Percentiles rank a stretch among this genome's conserved stretches.
These are phyloP conservation scores for Malurus alboscapulatus DNA, from an alignment of 2,113 vertebrate species.

Conservation along the genomic window DNA sequence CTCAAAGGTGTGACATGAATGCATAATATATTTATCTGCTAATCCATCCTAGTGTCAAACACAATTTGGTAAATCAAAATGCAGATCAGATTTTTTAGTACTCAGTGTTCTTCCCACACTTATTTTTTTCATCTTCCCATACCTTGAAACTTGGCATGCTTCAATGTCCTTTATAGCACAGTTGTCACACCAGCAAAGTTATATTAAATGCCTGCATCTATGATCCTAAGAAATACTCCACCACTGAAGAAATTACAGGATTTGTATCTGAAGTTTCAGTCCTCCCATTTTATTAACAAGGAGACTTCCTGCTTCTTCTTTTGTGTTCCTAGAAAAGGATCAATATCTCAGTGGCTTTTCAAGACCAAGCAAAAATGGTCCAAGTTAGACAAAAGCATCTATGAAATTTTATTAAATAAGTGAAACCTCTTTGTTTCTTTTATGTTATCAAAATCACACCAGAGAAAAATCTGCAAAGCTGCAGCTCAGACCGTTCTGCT, in stretches of 20 bases:
- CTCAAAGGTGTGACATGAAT: not conserved
- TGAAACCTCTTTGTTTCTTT: not conserved
- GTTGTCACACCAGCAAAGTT: not conserved
- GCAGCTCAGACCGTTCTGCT: not conserved
- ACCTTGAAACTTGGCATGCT: not conserved
- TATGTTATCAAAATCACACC: not conserved
- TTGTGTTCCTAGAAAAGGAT: not conserved
- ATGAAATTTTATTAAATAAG: not conserved
- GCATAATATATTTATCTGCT: not conserved
- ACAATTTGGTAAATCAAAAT: not conserved
- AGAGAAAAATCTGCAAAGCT: not conserved
- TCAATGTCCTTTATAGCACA: not conserved
- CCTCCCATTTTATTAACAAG: not conserved
- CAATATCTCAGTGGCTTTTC: not conserved
- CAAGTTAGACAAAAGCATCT: not conserved
- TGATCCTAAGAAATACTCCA: not conserved
- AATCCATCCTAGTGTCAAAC: not conserved
- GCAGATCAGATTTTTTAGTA: not conserved
- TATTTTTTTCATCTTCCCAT: not conserved
- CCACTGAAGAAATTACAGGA: not conserved
- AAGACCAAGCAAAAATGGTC: not conserved
- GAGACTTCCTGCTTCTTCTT: not conserved
- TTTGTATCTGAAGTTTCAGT: not conserved
- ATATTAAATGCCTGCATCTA: not conserved
- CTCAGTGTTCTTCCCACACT: accelerated